Evolutionary conservation across 2,113 vertebrate species (phyloP), one percentile per base, ranked within the genome.

Genomic region (Chaetops frenatus): DNA sequence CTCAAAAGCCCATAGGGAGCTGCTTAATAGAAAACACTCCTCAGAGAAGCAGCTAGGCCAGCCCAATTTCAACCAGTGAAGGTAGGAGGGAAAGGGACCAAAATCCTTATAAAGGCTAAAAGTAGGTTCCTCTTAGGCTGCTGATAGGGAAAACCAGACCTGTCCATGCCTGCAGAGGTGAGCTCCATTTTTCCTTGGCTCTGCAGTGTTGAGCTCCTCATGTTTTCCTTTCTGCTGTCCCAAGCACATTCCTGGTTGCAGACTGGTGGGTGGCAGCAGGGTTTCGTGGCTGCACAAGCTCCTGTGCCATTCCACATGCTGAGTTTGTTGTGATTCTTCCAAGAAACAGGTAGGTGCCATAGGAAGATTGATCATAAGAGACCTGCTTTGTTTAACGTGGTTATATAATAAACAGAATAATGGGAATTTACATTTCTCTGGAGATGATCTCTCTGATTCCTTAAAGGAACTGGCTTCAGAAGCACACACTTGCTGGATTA

Each of bases 291-390:
- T 79, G 51, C 7, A 9, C 40, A 50, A 58, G 44, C 40, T 86
- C 69, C 72, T 6, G 6, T 13, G 23, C 38, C 1, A 0, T 44
- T 61, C 31, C 78, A 35, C 13, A 1, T 2, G 8, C 38, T 0
- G 0, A 33, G 31, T 47, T 57, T 82, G 47, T 36, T 65, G 72
- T 35, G 47, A 33, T 4, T 88, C 24, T 58, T 31, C 19, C 27
- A 57, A 64, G 44, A 48, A 88, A 74, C 17, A 27, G 38, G 18
- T 16, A 67, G 58, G 35, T 35, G 57, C 25, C 8, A 1, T 12
- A 40, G 6, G 21, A 62, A 78, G 35, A 44, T 16, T 56, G 48
- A 80, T 47, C 25, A 50, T 74, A 89, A 85, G 48, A 13, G 0
- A 16, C 25, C 25, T 64, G 35, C 35, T 65, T 31, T 74, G 36